Base-by-base conservation (phyloP, 2,113 vertebrate species). In the Hemibagrus wyckioides region DNA sequence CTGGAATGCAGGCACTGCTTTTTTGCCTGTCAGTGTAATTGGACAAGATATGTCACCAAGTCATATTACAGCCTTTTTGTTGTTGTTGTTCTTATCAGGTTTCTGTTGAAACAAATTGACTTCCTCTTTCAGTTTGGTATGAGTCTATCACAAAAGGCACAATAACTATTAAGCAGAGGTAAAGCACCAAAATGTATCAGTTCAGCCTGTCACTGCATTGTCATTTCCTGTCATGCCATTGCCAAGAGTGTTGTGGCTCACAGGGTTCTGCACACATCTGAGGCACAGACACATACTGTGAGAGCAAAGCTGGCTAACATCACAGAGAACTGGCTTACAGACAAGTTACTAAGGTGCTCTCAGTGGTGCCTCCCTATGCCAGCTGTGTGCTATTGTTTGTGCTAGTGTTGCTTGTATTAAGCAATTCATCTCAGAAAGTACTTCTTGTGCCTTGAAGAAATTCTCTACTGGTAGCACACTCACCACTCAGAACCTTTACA, bases 221-320 rank as follows among this genome's bases (percentile, higher is more conserved):
- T 67, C 54, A 87, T 86, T 73, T 89, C 56, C 82, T 87, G 83
- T 84, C 87, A 86, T 81, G 73, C 33, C 65, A 81, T 82, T 86
- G 80, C 89, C 87, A 87, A 61, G 69, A 80, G 41, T 81, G 63
- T 82, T 89, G 85, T 86, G 86, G 84, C 87, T 83, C 69, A 76
- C 82, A 56, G 44, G 44, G 54, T 77, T 87, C 81, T 83, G 57
- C 86, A 87, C 83, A 77, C 77, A 82, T 83, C 79, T 44, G 23
- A 77, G 81, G 69, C 44, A 73, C 44, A 41, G 61, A 83, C 65
- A 50, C 39, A 75, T 82, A 57, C 69, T 25, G 39, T 59, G 67
- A 61, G 65, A 82, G 54, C 65, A 87, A 48, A 54, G 73, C 59
- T 83, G 57, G 57, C 80, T 87, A 87, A 65, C 54, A 83, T 52